Evolutionary conservation across 1,140 invertebrate genomes (phyloP), one percentile per base, ranked within the genome.

Genomic region (Andrena cerasifolii): DNA sequence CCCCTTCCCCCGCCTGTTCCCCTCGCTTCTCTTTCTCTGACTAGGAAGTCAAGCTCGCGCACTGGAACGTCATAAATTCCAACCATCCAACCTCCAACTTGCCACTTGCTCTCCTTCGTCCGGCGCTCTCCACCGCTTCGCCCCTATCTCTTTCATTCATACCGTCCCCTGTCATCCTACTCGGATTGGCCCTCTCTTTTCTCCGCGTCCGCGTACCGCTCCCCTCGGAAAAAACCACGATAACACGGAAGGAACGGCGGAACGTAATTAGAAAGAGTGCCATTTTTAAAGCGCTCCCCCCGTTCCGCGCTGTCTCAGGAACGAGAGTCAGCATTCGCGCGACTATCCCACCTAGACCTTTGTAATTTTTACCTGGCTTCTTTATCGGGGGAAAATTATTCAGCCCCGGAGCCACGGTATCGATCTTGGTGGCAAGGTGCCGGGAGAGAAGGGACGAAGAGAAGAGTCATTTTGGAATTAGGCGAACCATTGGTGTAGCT

Each of bases 21-120:
- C 21, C 59, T 36, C 53, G n/a, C 24, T 28, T 26, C 49, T 36
- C 51, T 47, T 28, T 61, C 24, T 59, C 45, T 14, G 40, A 33
- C 47, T 14, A n/a, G n/a, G 40, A 43, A 31, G 24, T 33, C 75
- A 36, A 49, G 14, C 33, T 36, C 62, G 62, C 49, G 47, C 59
- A 73, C 81, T 72, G 82, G 83, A 80, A 84, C 83, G 81, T 80
- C 79, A 80, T 85, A 85, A 85, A 85, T 85, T 80, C 74, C 28
- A 72, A 45, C 81, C 63, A 76, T 80, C 80, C 80, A 26, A 59
- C 80, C 72, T 68, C 72, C 67, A 49, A 56, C 80, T 78, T 43
- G 33, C 75, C 62, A 31, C 49, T 24, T n/a, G n/a, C 59, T 45
- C 51, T 72, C 67, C 45, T 49, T 26, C n/a, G 36, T 26, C 36